A percentile compares a stretch with the other conserved stretches of the same genome.
phyloP scores from a whole-genome alignment of 2,797 vertebrate species.

The Arvicola amphibius region DNA sequence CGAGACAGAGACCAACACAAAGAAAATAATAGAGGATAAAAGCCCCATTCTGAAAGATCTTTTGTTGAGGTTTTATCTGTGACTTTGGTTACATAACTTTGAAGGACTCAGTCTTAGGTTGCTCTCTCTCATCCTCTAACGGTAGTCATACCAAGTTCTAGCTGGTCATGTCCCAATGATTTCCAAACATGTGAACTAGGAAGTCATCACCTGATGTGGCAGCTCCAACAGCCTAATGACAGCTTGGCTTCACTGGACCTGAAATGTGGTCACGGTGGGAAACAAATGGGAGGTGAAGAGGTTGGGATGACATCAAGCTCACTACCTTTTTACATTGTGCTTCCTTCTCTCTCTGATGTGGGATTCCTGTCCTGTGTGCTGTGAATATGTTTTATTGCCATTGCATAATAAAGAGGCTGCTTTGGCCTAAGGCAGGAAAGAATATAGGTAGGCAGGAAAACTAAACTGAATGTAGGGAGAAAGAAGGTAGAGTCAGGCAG shows the following conservation, averaged over 20 bases:
- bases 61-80: background rate
- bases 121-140: too few relatives aligned
- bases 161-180: background rate
- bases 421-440: too few relatives aligned
- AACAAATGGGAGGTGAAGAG: conserved; percentile 4
- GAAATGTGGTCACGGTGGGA: background rate
- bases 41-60: background rate
- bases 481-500: too few relatives aligned
- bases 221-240: background rate
- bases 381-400: too few relatives aligned
- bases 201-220: background rate
- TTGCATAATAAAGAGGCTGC: too few relatives aligned
- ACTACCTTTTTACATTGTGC: background rate
- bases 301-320: background rate
- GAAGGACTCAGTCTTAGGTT: background rate
- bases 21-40: background rate
- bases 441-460: too few relatives aligned
- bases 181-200: background rate
- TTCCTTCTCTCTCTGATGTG: background rate
- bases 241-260: background rate
- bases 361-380: too few relatives aligned
- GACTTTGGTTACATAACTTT: background rate
- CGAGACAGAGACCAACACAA: background rate
- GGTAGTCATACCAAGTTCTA: background rate
- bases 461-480: too few relatives aligned